Percentiles rank a stretch among this genome's conserved stretches.
Evolutionary conservation across 1,140 invertebrate species (phyloP).

Genomic region (Platorchestia sp.): DNA sequence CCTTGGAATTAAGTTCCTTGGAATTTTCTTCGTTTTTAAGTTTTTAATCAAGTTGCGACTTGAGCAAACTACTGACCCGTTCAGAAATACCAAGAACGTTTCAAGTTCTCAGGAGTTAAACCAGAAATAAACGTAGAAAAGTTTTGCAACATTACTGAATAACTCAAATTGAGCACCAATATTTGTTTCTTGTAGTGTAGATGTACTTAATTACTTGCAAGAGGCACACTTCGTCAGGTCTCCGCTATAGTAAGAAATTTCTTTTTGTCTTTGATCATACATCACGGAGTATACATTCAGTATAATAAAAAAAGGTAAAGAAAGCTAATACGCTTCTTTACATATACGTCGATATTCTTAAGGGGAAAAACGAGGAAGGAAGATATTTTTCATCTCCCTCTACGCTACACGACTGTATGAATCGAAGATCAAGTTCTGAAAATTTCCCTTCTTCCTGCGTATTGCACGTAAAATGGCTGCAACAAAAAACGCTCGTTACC

Average conservation of each 20-base stretch:
- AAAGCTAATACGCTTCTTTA: background rate
- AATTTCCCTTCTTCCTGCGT: no score
- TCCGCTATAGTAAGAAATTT: background rate
- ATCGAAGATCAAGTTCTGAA: no score
- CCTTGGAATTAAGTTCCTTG: no score
- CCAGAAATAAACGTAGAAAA: background rate
- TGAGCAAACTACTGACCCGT: no score
- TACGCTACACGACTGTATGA: no score
- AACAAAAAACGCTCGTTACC: background rate
- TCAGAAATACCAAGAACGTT: background rate
- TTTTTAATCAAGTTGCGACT: no score
- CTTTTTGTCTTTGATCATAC: background rate
- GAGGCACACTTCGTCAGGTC: background rate
- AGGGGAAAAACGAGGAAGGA: no score
- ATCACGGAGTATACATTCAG: no score
- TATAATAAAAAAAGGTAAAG: background rate
- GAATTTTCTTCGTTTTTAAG: no score
- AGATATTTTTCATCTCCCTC: no score
- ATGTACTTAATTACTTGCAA: background rate
- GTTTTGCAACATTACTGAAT: background rate
- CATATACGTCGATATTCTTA: background rate
- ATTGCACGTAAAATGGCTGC: background rate
- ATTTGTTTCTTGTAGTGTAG: background rate
- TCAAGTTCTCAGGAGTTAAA: background rate
- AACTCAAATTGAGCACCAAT: background rate